Evolutionary conservation across 2,888 invertebrate species (phyloP), one percentile per base, ranked within the genome.

Genomic region (Parnassius apollo): DNA sequence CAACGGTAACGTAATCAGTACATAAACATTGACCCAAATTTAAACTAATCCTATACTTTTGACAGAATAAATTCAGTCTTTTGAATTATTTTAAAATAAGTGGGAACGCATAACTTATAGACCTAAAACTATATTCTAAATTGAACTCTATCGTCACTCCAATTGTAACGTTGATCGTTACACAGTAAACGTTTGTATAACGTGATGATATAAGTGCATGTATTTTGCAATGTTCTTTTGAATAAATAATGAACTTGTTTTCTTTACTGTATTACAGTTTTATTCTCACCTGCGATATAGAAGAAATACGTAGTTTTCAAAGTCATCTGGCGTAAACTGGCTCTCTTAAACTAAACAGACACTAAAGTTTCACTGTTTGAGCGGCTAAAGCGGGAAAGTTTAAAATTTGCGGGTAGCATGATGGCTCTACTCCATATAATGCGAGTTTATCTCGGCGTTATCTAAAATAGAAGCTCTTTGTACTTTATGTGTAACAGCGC

Each of bases 341-440:
- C 77, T 77, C 77, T 76, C 75, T 82, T 82, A 81, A 84, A 84
- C 83, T 82, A 83, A 85, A 83, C 84, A 84, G 83, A 81, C 78
- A 77, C 76, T 75, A 74, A 85, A 83, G 78, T 78, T 85, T 80
- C 68, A 72, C 75, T 74, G 74, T 70, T 75, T 65, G 69, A 71
- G 69, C 69, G 69, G 66, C 69, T 70, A 70, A 75, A 75, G 73
- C 68, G 75, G 71, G 75, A 75, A 82, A 82, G 75, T 83, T 81
- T 72, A 65, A 75, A 75, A 77, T 80, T 77, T 74, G 70, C 67
- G 71, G 69, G 57, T 59, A 62, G 64, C 63, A 64, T 64, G 67
- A 69, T 68, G 69, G 62, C 57, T 61, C 65, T 59, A 62, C 64
- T 65, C 64, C 65, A 68, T 66, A 67, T 65, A 64, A 65, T 60